A percentile compares a stretch with the other conserved stretches of the same genome.
Evolutionary conservation across 2,113 vertebrate genomes (phyloP).

Genomic region (Sialia sialis): DNA sequence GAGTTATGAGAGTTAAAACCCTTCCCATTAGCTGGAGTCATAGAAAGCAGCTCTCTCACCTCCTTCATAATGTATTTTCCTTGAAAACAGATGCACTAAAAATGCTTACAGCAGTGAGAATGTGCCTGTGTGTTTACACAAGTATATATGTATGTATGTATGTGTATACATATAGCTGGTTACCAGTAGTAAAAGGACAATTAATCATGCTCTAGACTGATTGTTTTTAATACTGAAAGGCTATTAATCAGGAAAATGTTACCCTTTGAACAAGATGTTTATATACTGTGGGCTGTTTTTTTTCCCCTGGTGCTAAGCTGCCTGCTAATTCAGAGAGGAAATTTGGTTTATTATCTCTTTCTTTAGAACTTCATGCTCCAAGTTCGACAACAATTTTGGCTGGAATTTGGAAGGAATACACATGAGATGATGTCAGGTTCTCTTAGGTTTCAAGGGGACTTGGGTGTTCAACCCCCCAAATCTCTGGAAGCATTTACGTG

Average conservation of each 20-base stretch:
- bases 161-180: not conserved
- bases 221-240: slow-evolving; percentile 26
- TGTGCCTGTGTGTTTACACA: not conserved
- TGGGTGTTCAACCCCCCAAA: not conserved
- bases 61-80: not conserved
- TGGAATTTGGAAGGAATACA: not conserved
- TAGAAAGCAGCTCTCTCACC: not conserved
- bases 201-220: not conserved
- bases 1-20: not conserved
- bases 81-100: not conserved
- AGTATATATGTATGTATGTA: not conserved
- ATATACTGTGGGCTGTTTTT: not conserved
- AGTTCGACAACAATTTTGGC: not conserved
- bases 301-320: not conserved
- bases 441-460: not conserved
- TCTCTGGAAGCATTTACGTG: not conserved
- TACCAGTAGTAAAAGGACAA: slow-evolving; percentile 4
- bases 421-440: not conserved
- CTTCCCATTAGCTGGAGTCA: not conserved
- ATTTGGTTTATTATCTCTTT: not conserved
- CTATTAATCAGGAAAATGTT: slow-evolving; percentile 45
- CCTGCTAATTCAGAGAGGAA: slow-evolving; percentile 11
- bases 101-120: not conserved
- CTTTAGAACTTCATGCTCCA: not conserved
- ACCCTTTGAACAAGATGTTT: slow-evolving; percentile 33